These are phyloP conservation scores for Taphrorychus bicolor DNA, from an alignment of 2,888 invertebrate genomes.

Conservation along the genomic window DNA sequence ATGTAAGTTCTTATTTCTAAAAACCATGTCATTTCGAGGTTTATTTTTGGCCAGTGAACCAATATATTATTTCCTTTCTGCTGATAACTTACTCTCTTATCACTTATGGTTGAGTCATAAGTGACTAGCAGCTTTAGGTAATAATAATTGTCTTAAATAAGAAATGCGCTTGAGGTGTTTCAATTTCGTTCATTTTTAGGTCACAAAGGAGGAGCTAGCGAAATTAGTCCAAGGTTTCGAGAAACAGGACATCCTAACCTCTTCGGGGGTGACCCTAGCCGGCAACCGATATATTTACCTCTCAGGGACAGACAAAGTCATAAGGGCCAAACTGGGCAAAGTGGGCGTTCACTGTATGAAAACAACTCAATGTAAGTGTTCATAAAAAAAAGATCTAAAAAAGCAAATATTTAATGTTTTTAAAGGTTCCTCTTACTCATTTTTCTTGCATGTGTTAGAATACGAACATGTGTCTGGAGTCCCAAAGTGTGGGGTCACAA, in stretches of 20 bases:
- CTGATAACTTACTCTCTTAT: not conserved
- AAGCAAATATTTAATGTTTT: no score
- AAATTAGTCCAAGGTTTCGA: slow-evolving; percentile 91
- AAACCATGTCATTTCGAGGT: not conserved
- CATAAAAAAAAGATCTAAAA: not conserved
- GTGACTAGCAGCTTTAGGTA: not conserved
- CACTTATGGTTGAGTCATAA: not conserved
- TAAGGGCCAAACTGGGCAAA: slow-evolving; percentile 92
- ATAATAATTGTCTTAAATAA: not conserved
- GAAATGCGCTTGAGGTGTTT: not conserved
- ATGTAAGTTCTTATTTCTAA: no score
- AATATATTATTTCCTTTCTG: not conserved
- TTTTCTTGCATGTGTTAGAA: no score
- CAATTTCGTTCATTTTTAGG: slow-evolving; percentile 63
- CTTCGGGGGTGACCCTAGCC: slow-evolving; percentile 90
- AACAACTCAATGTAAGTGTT: slow-evolving; percentile 82
- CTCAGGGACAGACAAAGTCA: slow-evolving; percentile 92
- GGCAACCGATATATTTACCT: slow-evolving; percentile 94
- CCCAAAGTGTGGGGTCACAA: no score
- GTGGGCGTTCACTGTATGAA: slow-evolving; percentile 96
- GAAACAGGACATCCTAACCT: slow-evolving; percentile 87
- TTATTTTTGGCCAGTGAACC: not conserved
- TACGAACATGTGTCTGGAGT: no score
- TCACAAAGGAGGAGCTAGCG: slow-evolving; percentile 89
- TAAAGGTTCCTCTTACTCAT: no score